phyloP scores from a whole-genome alignment of 2,797 vertebrate species.

The Neomorphus geoffroyi region DNA sequence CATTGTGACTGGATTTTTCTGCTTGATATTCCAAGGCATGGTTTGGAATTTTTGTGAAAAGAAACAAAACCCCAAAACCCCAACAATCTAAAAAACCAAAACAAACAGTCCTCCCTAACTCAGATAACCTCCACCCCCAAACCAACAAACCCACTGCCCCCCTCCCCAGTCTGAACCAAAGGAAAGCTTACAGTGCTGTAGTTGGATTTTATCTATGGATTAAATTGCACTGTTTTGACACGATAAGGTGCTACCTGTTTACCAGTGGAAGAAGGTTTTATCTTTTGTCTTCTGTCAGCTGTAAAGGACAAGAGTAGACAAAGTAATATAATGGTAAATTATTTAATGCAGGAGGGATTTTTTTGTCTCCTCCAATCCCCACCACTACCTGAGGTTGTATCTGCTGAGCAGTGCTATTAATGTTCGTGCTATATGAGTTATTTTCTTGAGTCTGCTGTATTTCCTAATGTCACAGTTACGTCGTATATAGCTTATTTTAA shows the following conservation, averaged over 20 bases:
- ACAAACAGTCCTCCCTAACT: background rate
- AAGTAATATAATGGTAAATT: background rate
- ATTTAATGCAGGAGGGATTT: background rate
- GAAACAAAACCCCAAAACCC: background rate
- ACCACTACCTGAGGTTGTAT: background rate
- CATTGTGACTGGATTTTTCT: background rate
- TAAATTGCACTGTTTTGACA: background rate
- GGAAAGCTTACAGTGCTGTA: background rate
- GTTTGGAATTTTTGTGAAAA: background rate
- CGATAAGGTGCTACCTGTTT: background rate
- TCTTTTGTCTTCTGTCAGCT: background rate
- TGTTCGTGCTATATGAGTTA: background rate
- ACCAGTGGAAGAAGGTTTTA: background rate
- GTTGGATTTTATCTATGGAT: background rate
- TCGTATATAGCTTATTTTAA: background rate
- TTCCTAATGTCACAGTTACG: background rate
- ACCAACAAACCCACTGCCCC: rapidly evolving
- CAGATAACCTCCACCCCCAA: background rate
- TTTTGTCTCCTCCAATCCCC: background rate
- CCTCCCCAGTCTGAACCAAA: background rate
- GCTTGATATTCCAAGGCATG: background rate
- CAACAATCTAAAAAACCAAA: too few species aligned
- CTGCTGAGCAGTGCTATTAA: background rate
- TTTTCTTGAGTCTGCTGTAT: background rate
- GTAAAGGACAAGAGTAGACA: background rate